These are phyloP conservation scores for Tamandua tetradactyla DNA, from an alignment of 2,797 vertebrate species.

Conservation along the genomic window DNA sequence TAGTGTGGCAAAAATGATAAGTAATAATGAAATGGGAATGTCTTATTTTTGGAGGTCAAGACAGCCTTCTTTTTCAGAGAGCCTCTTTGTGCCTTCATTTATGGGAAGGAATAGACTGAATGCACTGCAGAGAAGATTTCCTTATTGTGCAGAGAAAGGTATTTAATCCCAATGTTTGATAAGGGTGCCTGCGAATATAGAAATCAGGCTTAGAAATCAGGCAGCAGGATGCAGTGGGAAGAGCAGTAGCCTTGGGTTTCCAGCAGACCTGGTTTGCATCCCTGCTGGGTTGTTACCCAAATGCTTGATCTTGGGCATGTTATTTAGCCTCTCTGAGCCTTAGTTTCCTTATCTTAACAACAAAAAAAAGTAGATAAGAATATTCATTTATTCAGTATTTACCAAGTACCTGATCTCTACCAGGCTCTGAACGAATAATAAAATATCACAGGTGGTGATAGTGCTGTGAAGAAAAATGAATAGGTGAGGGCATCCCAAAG, in stretches of 20 bases:
- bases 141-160: not conserved
- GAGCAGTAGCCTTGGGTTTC: not conserved
- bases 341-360: not conserved
- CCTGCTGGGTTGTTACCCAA: not conserved
- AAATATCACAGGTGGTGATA: too few relatives aligned
- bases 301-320: not conserved
- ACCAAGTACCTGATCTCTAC: not conserved
- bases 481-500: not conserved
- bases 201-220: rapidly evolving
- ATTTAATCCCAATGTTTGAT: rapidly evolving
- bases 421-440: not conserved
- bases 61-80: conserved; percentile 31
- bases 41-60: not conserved
- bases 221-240: rapidly evolving
- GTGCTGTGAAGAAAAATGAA: not conserved
- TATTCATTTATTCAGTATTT: not conserved
- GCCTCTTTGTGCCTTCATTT: not conserved
- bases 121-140: not conserved
- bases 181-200: rapidly evolving
- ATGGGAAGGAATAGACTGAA: not conserved
- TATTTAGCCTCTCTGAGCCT: not conserved
- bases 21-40: not conserved
- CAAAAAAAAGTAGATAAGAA: not conserved
- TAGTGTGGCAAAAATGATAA: too few relatives aligned
- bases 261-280: not conserved